phyloP scores from a whole-genome alignment of 64 coral and sea anemone genomes.

The Actinia tenebrosa region DNA sequence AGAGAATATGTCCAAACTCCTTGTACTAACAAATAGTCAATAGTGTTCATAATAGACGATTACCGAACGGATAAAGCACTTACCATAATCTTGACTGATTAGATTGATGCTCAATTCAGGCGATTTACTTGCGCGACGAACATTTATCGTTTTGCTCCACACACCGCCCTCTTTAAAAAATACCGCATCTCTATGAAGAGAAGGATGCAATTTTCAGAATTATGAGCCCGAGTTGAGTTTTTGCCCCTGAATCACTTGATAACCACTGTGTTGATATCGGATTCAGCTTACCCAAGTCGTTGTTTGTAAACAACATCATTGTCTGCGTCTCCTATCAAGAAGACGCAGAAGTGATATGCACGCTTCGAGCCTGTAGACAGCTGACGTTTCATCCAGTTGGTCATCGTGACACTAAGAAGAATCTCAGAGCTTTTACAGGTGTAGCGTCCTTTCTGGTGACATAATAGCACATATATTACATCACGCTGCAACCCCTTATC shows the following conservation, averaged over 20 bases:
- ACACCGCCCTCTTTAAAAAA: constrained; percentile 80
- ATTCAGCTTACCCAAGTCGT: constrained; percentile 63
- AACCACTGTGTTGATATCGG: not conserved
- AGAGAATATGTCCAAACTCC: too few species aligned
- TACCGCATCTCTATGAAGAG: constrained; percentile 52
- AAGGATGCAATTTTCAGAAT: not conserved
- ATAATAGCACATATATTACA: not conserved
- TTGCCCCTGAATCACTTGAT: not conserved
- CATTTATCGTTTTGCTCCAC: constrained; percentile 81
- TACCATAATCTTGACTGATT: constrained; percentile 94
- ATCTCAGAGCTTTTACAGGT: constrained; percentile 49
- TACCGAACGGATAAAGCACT: not conserved
- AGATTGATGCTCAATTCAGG: constrained; percentile 69
- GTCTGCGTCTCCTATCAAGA: constrained; percentile 69
- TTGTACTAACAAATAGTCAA: too few species aligned
- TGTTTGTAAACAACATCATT: constrained; percentile 91
- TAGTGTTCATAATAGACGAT: not conserved
- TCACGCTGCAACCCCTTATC: not conserved
- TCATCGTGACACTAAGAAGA: constrained; percentile 71
- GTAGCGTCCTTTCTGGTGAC: constrained; percentile 60
- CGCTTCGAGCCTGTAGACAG: constrained; percentile 42
- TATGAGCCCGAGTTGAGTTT: too few species aligned
- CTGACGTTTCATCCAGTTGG: constrained; percentile 81
- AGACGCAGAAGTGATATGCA: constrained; percentile 63
- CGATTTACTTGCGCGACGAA: constrained; percentile 59